phyloP scores from a whole-genome alignment of 2,113 vertebrate species.

The Poeciliopsis occidentalis region DNA sequence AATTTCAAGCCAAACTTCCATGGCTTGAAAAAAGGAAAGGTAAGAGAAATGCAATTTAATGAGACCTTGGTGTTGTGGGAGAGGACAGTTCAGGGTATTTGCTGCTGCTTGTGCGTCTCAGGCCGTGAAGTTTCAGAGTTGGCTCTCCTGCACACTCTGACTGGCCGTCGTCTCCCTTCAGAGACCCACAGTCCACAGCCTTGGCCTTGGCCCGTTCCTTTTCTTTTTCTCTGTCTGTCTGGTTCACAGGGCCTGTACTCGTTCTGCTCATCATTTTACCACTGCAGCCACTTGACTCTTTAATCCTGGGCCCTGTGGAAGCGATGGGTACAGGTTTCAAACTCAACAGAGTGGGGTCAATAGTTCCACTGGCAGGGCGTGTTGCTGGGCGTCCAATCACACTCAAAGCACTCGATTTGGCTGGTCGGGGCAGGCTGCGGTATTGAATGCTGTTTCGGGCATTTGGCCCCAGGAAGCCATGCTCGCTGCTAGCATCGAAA shows the following conservation, averaged over 20 bases:
- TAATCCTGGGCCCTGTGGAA: constrained; percentile 77
- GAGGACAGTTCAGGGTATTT: constrained; percentile 89
- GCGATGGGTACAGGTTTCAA: constrained; percentile 81
- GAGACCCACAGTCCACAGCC: constrained; percentile 83
- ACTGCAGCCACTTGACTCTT: constrained; percentile 79
- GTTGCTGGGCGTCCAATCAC: constrained; percentile 83
- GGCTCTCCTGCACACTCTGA: constrained; percentile 83
- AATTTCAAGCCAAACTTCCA: not conserved
- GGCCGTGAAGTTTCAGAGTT: constrained; percentile 83
- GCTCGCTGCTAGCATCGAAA: constrained; percentile 87
- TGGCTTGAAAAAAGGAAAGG: not conserved
- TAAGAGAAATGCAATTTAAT: not conserved
- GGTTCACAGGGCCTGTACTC: constrained; percentile 87
- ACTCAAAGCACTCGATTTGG: constrained; percentile 94
- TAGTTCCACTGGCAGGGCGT: constrained; percentile 87
- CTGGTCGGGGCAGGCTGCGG: constrained; percentile 94
- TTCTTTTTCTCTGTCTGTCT: constrained; percentile 92
- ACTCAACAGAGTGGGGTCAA: constrained; percentile 88
- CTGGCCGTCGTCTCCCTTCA: constrained; percentile 66
- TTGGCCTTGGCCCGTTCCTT: constrained; percentile 97
- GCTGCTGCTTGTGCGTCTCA: constrained; percentile 80
- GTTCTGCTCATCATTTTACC: constrained; percentile 72
- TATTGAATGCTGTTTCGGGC: constrained; percentile 94
- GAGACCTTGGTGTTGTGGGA: constrained; percentile 91
- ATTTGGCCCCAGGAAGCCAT: constrained; percentile 89